Evolutionary conservation across 2,888 invertebrate genomes (phyloP).

Genomic region (Zonitis immaculata): DNA sequence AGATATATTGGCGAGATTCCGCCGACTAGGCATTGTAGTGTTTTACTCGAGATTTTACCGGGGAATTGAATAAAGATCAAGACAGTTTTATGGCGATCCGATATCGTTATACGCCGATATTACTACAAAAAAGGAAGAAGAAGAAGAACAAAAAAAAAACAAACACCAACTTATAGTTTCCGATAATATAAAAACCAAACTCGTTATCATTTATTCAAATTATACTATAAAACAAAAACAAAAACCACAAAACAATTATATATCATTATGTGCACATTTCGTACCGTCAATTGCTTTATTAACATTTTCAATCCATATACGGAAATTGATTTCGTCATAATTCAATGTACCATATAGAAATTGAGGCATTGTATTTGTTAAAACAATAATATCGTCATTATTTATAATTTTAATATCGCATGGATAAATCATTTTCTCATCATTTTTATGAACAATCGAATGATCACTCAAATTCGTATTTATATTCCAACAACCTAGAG

Average conservation of each 20-base stretch:
- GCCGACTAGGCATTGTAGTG: slow-evolving; percentile 21
- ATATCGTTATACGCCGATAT: slow-evolving; percentile 27
- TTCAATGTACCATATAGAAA: slow-evolving; percentile 62
- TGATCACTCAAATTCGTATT: slow-evolving; percentile 50
- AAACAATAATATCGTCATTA: slow-evolving; percentile 61
- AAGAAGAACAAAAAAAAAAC: slow-evolving; percentile 3
- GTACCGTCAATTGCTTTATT: slow-evolving; percentile 47
- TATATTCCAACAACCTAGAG: slow-evolving; percentile 72
- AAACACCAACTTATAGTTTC: neutral
- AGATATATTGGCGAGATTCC: slow-evolving; percentile 21
- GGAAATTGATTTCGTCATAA: slow-evolving; percentile 59
- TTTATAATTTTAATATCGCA: slow-evolving; percentile 62
- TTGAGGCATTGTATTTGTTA: slow-evolving; percentile 63
- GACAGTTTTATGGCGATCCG: slow-evolving; percentile 48
- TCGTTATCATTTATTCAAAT: too few species aligned
- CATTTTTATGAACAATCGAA: slow-evolving; percentile 57
- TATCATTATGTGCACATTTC: slow-evolving; percentile 37
- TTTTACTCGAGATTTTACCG: slow-evolving; percentile 38
- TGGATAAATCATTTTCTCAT: slow-evolving; percentile 64
- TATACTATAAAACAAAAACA: neutral
- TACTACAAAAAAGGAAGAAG: slow-evolving; percentile 23
- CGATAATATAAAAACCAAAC: too few species aligned
- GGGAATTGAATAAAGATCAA: slow-evolving; percentile 40
- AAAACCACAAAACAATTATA: too few species aligned
- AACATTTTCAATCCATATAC: slow-evolving; percentile 53